Evolutionary conservation across 92 coral and sea anemone genomes (phyloP).

Genomic region (Phenganax subtilis): DNA sequence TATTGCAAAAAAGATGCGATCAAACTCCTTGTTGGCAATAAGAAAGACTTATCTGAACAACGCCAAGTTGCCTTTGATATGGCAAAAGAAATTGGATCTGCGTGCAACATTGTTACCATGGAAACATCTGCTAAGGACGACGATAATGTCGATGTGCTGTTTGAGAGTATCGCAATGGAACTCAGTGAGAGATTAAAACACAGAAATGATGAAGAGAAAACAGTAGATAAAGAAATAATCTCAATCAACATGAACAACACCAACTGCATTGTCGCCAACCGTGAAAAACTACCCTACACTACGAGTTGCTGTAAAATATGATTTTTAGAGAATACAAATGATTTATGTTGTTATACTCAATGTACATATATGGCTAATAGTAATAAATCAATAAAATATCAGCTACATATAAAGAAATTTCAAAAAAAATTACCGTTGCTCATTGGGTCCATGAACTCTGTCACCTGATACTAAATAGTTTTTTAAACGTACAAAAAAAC

Average conservation of each 20-base stretch:
- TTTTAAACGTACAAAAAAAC: no score
- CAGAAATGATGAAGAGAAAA: conserved; percentile 49
- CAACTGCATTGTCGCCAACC: conserved; percentile 62
- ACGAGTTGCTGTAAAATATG: conserved; percentile 84
- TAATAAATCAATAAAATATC: not conserved
- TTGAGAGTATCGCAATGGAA: conserved; percentile 81
- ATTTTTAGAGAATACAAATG: not conserved
- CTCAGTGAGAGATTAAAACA: conserved; percentile 68
- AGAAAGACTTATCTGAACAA: conserved; percentile 65
- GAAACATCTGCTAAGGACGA: conserved; percentile 98
- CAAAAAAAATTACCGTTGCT: no score
- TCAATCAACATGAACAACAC: conserved; percentile 56
- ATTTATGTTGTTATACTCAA: not conserved
- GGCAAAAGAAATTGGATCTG: conserved; percentile 70
- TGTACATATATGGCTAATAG: not conserved
- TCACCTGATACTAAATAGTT: no score
- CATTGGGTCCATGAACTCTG: no score
- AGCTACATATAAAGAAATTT: not conserved
- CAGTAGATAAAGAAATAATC: conserved; percentile 44
- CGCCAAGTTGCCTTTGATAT: conserved; percentile 69
- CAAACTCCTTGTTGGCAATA: conserved; percentile 85
- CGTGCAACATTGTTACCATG: conserved; percentile 72
- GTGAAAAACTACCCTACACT: conserved; percentile 65
- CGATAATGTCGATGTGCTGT: conserved; percentile 83
- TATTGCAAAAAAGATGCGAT: conserved; percentile 84